phyloP scores from a whole-genome alignment of 2,113 vertebrate species.

The Myrmophylax atrothorax region DNA sequence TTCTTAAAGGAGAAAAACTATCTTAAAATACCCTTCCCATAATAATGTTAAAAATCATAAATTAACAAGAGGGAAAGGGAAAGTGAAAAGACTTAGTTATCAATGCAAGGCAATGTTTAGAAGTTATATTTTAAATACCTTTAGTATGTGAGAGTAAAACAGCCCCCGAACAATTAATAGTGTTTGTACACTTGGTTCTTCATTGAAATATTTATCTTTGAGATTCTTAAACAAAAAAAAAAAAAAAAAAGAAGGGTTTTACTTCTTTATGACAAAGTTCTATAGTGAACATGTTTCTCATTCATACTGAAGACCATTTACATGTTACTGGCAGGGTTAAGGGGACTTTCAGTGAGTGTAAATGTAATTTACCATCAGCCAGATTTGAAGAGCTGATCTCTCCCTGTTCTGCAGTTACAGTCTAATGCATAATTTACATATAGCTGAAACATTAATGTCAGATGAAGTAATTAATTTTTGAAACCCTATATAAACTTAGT shows the following conservation, averaged over 20 bases:
- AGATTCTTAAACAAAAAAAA: not conserved
- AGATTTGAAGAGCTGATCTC: slow-evolving; percentile 20
- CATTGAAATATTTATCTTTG: not conserved
- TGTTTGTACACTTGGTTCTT: not conserved
- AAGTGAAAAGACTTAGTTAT: not conserved
- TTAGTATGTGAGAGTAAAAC: not conserved
- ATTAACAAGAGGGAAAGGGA: not conserved
- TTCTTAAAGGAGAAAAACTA: not conserved
- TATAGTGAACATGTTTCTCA: not conserved
- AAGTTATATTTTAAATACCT: not conserved
- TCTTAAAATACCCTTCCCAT: not conserved
- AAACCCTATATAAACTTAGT: slow-evolving; percentile 10
- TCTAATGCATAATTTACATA: slow-evolving; percentile 42
- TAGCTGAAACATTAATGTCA: slow-evolving; percentile 36
- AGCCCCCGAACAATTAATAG: not conserved
- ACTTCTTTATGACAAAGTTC: not conserved
- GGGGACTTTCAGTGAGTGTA: not conserved
- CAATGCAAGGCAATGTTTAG: not conserved
- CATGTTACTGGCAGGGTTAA: not conserved
- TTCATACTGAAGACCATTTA: not conserved
- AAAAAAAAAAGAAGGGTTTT: not conserved
- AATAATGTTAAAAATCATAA: not conserved
- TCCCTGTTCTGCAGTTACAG: not conserved
- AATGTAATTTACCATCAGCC: slow-evolving; percentile 1
- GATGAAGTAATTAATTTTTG: slow-evolving; percentile 45